Evolutionary conservation across 2,797 vertebrate species (phyloP).

Genomic region (Micromesistius poutassou): DNA sequence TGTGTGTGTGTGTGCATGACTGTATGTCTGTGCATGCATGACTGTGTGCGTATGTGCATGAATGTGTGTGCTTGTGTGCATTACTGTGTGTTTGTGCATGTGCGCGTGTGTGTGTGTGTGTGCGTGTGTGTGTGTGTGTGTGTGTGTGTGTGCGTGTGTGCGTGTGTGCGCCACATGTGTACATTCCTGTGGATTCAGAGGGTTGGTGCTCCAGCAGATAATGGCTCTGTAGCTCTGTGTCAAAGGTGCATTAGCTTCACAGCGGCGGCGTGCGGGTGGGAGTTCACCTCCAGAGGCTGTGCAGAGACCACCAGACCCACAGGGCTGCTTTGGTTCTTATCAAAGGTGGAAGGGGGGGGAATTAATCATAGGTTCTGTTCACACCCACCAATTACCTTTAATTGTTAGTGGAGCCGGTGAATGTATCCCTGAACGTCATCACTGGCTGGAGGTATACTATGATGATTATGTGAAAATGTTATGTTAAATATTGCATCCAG

Average conservation of each 20-base stretch:
- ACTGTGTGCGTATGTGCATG: too few relatives aligned
- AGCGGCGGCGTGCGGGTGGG: slow-evolving; percentile 14
- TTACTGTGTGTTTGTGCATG: background rate
- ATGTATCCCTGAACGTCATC: background rate
- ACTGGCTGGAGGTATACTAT: background rate
- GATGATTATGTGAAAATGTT: background rate
- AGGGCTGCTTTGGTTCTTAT: slow-evolving; percentile 1
- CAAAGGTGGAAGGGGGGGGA: background rate
- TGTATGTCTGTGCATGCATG: too few relatives aligned
- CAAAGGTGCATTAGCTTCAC: slow-evolving; percentile 41
- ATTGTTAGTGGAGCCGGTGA: background rate
- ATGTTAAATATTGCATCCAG: background rate
- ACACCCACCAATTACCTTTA: background rate
- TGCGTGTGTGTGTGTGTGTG: too few relatives aligned
- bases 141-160: too few relatives aligned
- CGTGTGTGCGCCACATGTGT: too few relatives aligned
- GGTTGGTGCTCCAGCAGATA: slow-evolving; percentile 42
- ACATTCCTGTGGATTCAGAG: slow-evolving; percentile 44
- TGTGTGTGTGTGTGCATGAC: too few relatives aligned
- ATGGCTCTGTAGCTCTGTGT: slow-evolving; percentile 51
- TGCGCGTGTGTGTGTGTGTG: too few relatives aligned
- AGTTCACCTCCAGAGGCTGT: slow-evolving; percentile 21
- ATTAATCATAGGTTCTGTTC: background rate
- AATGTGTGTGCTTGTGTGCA: too few relatives aligned
- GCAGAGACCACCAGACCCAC: slow-evolving; percentile 22